Base-by-base conservation (phyloP, 1,140 invertebrate species). In the Ylistrum balloti region DNA sequence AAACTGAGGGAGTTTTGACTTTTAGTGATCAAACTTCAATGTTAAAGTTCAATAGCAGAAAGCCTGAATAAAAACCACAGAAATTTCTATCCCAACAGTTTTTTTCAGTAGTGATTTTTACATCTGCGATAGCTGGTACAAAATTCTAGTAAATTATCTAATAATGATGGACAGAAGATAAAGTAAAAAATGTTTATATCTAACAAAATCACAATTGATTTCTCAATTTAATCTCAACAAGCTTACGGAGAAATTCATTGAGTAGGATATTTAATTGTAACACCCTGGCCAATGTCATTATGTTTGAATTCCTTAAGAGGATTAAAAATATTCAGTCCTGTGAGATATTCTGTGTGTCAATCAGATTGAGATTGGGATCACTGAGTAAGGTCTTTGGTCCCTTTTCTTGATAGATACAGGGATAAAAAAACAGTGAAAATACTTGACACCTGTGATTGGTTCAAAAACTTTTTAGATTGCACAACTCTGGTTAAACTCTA, bases 151-250 rank as follows among this genome's bases (percentile, higher is more conserved):
- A 0, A 74, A 74, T n/a, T 74, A 74, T n/a, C 28, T 74, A 7
- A n/a, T 28, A 28, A 74, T 74, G 22, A 74, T 9, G 22, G 56
- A 74, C 28, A 17, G 5, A n/a, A n/a, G n/a, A 5, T 28, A 74
- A 17, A 74, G n/a, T 28, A 74, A 17, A 74, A 74, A 28, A 7
- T 74, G 5, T 74, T n/a, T n/a, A n/a, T 74, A 74, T 74, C n/a
- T n/a, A n/a, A n/a, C n/a, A n/a, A 74, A 74, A 74, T 28, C 56
- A 74, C 56, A 74, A 74, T 74, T 74, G 56, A 28, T 74, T 45
- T 7, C 11, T 5, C 35, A 13, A 38, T 38, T 38, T 74, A n/a
- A 2, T 28, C n/a, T 74, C 56, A 28, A 74, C 56, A 74, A 74
- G 56, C 56, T 74, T 74, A 74, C 5, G 28, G n/a, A 74, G 11